phyloP scores from a whole-genome alignment of 2,888 invertebrate genomes.

The Empis livida region DNA sequence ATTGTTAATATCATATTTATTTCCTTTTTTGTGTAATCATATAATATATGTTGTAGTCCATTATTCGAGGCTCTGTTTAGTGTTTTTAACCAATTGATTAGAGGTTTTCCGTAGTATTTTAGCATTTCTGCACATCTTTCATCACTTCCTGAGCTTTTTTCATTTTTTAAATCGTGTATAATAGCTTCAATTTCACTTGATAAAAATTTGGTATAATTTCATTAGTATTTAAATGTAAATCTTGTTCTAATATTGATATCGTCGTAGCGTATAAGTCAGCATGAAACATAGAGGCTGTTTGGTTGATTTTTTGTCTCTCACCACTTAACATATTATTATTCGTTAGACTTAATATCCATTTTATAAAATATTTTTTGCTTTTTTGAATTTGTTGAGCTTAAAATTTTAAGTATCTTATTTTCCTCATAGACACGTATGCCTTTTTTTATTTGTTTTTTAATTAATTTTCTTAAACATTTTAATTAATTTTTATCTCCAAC shows the following conservation, averaged over 20 bases:
- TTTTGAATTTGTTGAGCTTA: conserved; percentile 1
- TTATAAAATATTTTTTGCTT: conserved; percentile 1
- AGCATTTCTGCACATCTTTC: neutral
- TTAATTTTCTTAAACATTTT: neutral
- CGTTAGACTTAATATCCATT: neutral
- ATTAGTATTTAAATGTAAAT: neutral
- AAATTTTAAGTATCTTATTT: neutral
- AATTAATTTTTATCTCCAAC: neutral
- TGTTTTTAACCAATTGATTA: neutral
- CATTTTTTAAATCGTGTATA: neutral
- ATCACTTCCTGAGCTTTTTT: neutral
- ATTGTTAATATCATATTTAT: neutral
- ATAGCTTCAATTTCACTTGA: neutral
- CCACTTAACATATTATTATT: neutral
- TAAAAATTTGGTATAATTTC: neutral
- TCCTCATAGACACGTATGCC: neutral
- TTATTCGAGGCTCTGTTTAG: neutral
- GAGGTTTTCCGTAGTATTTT: neutral
- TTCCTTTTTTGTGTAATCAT: conserved; percentile 9
- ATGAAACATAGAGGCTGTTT: too few relatives aligned
- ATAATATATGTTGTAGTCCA: conserved; percentile 7
- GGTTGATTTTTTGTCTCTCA: too few relatives aligned
- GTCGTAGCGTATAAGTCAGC: too few relatives aligned
- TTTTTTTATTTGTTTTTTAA: neutral
- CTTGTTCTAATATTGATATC: too few relatives aligned